Evolutionary conservation across 2,113 vertebrate genomes (phyloP).

Genomic region (Sula dactylatra): DNA sequence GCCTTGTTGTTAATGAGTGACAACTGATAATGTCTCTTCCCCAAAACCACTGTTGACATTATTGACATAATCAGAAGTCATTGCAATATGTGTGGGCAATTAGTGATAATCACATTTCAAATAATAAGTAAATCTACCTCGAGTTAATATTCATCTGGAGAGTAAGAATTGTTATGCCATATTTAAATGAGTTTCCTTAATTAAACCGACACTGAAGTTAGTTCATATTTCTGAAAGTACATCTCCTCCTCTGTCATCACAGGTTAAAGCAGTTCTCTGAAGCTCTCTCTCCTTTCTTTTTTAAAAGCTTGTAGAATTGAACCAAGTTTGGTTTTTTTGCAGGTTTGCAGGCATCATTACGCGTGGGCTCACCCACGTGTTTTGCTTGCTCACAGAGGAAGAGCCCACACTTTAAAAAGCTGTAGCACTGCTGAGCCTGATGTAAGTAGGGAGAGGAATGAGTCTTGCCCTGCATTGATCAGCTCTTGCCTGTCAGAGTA

Average conservation of each 20-base stretch:
- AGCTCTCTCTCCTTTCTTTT: neutral
- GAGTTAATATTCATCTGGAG: constrained; percentile 33
- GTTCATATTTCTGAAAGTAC: constrained; percentile 16
- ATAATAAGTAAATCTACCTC: neutral
- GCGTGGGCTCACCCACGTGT: rapidly evolving
- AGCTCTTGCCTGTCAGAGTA: neutral
- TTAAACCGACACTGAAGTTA: constrained; percentile 41
- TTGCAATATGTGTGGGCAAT: constrained; percentile 34
- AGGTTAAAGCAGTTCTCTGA: neutral
- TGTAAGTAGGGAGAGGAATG: neutral
- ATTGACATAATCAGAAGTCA: neutral
- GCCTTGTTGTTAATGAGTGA: neutral
- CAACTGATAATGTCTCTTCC: constrained; percentile 14
- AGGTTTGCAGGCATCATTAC: neutral
- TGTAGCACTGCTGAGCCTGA: neutral
- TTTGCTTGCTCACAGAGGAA: neutral
- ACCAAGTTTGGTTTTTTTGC: neutral
- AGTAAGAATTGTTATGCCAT: neutral
- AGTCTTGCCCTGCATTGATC: neutral
- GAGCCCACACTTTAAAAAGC: neutral
- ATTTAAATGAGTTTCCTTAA: constrained; percentile 55
- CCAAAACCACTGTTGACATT: constrained; percentile 4
- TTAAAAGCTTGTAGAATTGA: neutral
- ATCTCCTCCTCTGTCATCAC: neutral
- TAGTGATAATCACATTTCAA: constrained; percentile 31